Percentiles rank a stretch among this genome's conserved stretches.
These are phyloP conservation scores for Styela clava DNA, from an alignment of 23 tunicate species.

Conservation along the genomic window DNA sequence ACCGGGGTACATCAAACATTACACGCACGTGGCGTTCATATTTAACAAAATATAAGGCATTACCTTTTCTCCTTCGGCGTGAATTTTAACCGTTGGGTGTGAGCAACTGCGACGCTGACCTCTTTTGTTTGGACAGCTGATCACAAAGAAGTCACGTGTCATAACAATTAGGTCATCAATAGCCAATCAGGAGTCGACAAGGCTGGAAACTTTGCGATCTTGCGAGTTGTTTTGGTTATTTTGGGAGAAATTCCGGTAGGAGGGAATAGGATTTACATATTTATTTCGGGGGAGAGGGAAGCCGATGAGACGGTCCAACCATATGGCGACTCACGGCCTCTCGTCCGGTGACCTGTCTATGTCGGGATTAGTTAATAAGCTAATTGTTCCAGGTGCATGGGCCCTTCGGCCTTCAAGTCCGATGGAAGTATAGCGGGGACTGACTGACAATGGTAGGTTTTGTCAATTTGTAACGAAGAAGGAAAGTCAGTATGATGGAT, in stretches of 20 bases:
- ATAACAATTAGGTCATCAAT: slow-evolving; percentile 10
- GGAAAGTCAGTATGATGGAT: too few species aligned
- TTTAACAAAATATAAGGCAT: background rate
- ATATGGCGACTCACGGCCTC: too few species aligned
- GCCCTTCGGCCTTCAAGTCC: too few species aligned
- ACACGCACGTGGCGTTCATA: background rate
- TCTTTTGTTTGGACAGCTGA: slow-evolving; percentile 2
- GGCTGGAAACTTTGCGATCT: background rate
- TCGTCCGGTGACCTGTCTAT: too few species aligned
- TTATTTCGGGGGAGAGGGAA: too few species aligned
- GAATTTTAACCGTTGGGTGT: background rate
- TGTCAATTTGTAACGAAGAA: too few species aligned
- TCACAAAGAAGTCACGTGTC: slow-evolving; percentile 20
- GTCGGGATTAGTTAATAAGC: too few species aligned
- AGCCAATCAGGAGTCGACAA: slow-evolving; percentile 2
- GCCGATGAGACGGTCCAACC: too few species aligned
- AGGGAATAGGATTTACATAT: too few species aligned
- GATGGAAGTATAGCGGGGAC: too few species aligned
- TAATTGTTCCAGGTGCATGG: too few species aligned
- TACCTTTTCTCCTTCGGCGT: background rate
- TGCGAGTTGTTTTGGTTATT: background rate
- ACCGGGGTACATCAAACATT: background rate
- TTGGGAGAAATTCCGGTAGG: background rate
- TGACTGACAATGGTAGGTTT: too few species aligned
- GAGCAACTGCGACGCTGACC: slow-evolving; percentile 3